Conservation (phyloP, 2,113 vertebrate genomes). For the Shinisaurus crocodilurus region DNA sequence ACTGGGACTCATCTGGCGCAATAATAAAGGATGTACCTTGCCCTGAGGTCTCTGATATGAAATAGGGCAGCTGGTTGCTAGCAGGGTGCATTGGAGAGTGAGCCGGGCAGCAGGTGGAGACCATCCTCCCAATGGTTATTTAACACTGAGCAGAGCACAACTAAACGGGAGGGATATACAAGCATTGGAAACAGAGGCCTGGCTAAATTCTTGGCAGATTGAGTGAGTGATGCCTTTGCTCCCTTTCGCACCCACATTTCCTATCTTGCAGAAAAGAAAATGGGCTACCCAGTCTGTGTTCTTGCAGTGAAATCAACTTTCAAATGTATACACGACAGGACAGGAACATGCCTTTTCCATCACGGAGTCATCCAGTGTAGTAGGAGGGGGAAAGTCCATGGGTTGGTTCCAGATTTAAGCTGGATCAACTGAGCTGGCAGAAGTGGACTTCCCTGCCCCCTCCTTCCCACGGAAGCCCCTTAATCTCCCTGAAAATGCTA, state of each 20-base stretch:
- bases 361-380: background rate
- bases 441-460: no score
- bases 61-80: constrained; percentile 21
- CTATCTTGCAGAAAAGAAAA: background rate
- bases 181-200: background rate
- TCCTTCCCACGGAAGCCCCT: no score
- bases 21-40: constrained; percentile 22
- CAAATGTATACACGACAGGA: background rate
- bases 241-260: background rate
- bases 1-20: constrained; percentile 15
- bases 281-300: no score
- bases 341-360: no score
- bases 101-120: constrained; percentile 15
- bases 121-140: constrained; percentile 13
- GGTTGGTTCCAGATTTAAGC: no score
- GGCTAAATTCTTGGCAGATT: background rate
- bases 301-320: background rate
- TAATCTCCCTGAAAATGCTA: no score
- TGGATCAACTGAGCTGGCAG: no score
- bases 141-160: background rate
- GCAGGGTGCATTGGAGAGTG: background rate
- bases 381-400: no score
- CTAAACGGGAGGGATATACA: background rate
- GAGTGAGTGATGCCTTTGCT: background rate
- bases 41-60: constrained; percentile 13